Conservation (phyloP, 2,797 vertebrate genomes). For the Lacerta viridis region DNA sequence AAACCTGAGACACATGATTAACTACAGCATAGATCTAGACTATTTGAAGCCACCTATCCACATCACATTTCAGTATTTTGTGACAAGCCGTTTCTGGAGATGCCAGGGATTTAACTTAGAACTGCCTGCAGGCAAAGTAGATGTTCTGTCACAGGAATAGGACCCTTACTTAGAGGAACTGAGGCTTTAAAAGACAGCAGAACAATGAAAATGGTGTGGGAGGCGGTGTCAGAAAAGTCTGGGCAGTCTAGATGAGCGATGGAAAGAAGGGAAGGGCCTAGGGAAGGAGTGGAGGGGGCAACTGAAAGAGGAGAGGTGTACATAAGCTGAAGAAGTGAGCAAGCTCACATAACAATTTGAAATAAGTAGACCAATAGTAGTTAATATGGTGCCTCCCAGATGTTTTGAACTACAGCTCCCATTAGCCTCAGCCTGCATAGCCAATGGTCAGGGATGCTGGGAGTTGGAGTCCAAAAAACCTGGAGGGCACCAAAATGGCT, state of each 20-base stretch:
- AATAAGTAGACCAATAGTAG: background rate
- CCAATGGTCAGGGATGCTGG: too few relatives aligned
- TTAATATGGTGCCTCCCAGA: too few relatives aligned
- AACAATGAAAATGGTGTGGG: background rate
- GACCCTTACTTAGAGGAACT: background rate
- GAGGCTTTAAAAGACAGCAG: background rate
- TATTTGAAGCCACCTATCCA: background rate
- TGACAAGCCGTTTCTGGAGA: too few relatives aligned
- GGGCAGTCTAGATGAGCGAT: background rate
- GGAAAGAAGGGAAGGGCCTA: background rate
- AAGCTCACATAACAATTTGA: background rate
- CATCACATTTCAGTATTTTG: too few relatives aligned
- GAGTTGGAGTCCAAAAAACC: too few relatives aligned
- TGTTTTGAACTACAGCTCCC: too few relatives aligned
- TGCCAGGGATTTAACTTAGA: too few relatives aligned
- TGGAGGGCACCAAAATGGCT: too few relatives aligned
- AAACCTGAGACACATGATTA: conserved; percentile 11
- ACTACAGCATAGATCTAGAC: background rate
- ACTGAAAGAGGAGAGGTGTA: background rate
- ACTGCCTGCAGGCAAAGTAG: background rate
- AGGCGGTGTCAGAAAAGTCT: background rate
- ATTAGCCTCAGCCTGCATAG: too few relatives aligned
- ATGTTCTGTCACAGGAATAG: background rate
- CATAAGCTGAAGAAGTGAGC: background rate
- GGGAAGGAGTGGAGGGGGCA: background rate